Conservation (phyloP, 2,113 vertebrate genomes). For the Zosterops hypoxanthus region DNA sequence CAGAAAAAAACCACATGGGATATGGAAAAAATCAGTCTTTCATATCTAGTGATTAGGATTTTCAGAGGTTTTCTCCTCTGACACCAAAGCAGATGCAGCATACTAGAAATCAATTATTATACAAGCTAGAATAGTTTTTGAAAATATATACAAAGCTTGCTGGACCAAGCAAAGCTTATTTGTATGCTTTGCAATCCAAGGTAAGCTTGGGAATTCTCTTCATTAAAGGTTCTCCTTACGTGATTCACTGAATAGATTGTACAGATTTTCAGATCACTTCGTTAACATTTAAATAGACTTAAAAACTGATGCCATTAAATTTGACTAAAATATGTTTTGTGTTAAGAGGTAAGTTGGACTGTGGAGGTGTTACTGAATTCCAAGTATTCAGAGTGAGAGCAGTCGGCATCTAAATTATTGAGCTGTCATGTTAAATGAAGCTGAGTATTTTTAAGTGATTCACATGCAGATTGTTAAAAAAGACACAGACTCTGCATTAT, state of each 20-base stretch:
- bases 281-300: not conserved
- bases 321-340: not conserved
- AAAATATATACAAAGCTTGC: not conserved
- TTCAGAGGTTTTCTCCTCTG: not conserved
- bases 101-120: not conserved
- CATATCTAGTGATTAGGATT: not conserved
- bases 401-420: not conserved
- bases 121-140: not conserved
- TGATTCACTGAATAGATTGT: not conserved
- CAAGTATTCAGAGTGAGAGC: not conserved
- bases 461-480: not conserved
- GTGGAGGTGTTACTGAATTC: not conserved
- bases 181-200: not conserved
- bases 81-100: not conserved
- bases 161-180: not conserved
- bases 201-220: not conserved
- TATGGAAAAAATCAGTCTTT: not conserved
- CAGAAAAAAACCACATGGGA: accelerated
- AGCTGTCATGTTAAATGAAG: slow-evolving; percentile 8
- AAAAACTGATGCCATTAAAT: not conserved
- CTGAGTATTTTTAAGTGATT: slow-evolving; percentile 26
- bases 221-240: not conserved
- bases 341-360: not conserved
- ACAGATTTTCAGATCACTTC: not conserved
- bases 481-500: not conserved